Percentiles rank a stretch among this genome's conserved stretches.
phyloP scores from a whole-genome alignment of 2,113 vertebrate species.

The Ia io region DNA sequence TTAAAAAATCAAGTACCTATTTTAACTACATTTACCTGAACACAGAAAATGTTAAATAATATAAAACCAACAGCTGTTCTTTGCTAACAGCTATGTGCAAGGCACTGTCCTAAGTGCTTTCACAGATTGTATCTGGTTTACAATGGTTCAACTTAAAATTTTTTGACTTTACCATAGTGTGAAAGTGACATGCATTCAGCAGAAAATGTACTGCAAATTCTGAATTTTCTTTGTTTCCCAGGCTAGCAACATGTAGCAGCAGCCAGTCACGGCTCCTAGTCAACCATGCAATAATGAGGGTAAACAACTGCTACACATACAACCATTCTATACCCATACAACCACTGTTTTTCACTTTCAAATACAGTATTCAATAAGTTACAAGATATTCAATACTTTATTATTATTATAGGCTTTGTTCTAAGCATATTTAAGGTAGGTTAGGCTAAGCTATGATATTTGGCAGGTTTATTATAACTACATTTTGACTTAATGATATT shows the following conservation, averaged over 20 bases:
- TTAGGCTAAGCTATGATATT: neutral
- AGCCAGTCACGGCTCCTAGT: neutral
- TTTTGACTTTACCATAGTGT: neutral
- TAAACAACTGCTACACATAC: neutral
- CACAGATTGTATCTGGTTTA: neutral
- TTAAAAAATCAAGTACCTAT: neutral
- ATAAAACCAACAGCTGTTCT: neutral
- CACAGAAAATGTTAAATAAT: neutral
- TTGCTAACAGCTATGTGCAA: neutral
- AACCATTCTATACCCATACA: neutral
- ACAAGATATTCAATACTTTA: neutral
- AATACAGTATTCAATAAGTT: neutral
- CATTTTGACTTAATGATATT: neutral
- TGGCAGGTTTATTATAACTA: neutral
- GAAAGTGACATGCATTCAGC: neutral
- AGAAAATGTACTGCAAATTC: neutral
- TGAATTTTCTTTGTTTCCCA: neutral
- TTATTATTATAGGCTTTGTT: neutral
- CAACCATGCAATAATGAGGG: neutral
- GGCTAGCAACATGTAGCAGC: neutral
- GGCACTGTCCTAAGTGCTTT: neutral
- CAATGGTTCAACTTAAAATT: neutral
- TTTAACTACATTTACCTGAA: conserved; percentile 16
- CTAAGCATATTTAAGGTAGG: neutral
- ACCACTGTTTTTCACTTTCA: neutral